These are phyloP conservation scores for Taenioides sp. DNA, from an alignment of 2,797 vertebrate genomes.

Conservation along the genomic window DNA sequence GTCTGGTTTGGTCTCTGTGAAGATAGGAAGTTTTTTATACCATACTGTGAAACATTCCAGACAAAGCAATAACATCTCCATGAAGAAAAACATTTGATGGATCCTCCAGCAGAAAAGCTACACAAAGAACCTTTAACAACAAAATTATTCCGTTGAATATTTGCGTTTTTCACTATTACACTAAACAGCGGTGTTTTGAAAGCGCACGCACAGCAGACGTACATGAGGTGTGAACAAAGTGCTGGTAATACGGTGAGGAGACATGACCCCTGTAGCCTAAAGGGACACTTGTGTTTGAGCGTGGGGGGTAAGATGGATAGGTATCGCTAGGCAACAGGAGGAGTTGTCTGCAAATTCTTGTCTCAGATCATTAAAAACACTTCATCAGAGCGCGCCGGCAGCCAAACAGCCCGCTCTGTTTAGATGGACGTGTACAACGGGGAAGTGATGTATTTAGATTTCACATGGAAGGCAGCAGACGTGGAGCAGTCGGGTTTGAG, in stretches of 20 bases:
- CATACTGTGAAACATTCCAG: too few relatives aligned
- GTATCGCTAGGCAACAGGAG: conserved; percentile 64
- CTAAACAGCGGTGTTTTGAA: not conserved
- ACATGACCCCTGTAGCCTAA: conserved; percentile 68
- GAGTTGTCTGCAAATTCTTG: conserved; percentile 59
- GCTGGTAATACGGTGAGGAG: conserved; percentile 68
- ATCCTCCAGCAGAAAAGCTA: too few relatives aligned
- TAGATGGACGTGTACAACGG: conserved; percentile 15
- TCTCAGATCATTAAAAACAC: conserved; percentile 54
- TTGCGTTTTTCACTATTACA: too few relatives aligned
- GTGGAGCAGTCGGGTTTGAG: not conserved
- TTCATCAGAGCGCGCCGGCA: conserved; percentile 33
- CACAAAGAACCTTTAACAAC: too few relatives aligned
- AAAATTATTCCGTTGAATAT: not conserved
- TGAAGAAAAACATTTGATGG: too few relatives aligned
- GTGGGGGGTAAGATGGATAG: conserved; percentile 63
- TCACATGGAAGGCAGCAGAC: not conserved
- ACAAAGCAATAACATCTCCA: too few relatives aligned
- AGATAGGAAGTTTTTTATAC: too few relatives aligned
- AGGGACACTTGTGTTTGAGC: conserved; percentile 57
- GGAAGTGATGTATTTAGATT: conserved; percentile 20
- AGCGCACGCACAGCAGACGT: conserved; percentile 7
- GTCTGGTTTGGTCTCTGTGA: too few relatives aligned
- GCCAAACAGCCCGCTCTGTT: conserved; percentile 27
- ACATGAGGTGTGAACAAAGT: conserved; percentile 25